Percentiles rank a stretch among this genome's conserved stretches.
These are phyloP conservation scores for Leptinotarsa rubiginosa DNA, from an alignment of 2,888 invertebrate genomes.

Conservation along the genomic window DNA sequence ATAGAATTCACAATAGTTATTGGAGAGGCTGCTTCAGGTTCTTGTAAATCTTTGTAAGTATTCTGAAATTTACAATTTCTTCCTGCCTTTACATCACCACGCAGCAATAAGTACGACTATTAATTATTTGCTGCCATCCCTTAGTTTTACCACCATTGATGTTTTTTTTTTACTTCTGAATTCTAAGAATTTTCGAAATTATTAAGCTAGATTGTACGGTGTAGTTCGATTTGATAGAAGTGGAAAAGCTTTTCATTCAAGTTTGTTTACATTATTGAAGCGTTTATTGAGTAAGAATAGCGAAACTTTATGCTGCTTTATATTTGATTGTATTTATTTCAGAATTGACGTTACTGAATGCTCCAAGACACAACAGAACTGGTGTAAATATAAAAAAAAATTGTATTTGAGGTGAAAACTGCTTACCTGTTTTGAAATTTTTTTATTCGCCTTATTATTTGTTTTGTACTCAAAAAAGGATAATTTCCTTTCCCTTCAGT, in stretches of 20 bases:
- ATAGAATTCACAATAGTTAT: not conserved
- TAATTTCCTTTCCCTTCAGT: too few species aligned
- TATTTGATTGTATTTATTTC: not conserved
- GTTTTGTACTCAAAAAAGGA: too few species aligned
- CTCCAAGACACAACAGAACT: not conserved
- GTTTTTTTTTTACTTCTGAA: not conserved
- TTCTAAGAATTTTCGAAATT: not conserved
- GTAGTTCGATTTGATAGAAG: conserved; percentile 3
- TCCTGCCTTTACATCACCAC: not conserved
- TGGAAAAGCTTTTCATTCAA: conserved; percentile 15
- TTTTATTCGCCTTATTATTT: too few species aligned
- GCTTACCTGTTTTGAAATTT: too few species aligned
- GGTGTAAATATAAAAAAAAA: too few species aligned
- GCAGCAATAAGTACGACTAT: not conserved
- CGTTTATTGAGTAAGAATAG: not conserved
- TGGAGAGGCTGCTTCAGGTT: not conserved
- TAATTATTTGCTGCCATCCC: not conserved
- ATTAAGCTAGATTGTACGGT: not conserved
- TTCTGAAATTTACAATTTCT: conserved; percentile 7
- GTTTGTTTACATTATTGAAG: conserved; percentile 12
- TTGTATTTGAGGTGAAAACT: too few species aligned
- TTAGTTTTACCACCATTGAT: not conserved
- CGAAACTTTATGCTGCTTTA: not conserved
- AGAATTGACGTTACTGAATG: not conserved
- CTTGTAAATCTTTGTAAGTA: not conserved